Percentiles rank a stretch among this genome's conserved stretches.
Conservation (phyloP, 2,888 invertebrate species). For the Clostera curtula region DNA sequence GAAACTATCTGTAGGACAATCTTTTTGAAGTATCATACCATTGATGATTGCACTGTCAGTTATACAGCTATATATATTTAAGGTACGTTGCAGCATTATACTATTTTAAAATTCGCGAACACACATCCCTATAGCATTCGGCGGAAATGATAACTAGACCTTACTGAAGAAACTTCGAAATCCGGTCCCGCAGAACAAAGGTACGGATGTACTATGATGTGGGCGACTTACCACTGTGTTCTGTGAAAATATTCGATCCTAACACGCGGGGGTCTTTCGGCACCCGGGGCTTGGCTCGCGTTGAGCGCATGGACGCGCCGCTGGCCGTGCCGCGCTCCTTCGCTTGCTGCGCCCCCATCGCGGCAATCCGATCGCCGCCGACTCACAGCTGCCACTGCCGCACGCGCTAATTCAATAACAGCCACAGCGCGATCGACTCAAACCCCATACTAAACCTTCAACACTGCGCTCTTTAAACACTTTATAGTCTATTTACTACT, state of each 20-base stretch:
- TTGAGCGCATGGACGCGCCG: slow-evolving; percentile 83
- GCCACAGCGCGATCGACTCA: slow-evolving; percentile 35
- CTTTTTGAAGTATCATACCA: too few species aligned
- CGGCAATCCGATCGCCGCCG: slow-evolving; percentile 77
- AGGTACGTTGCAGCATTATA: too few species aligned
- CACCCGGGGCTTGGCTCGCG: slow-evolving; percentile 83
- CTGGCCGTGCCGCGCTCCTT: slow-evolving; percentile 88
- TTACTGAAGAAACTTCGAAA: too few species aligned
- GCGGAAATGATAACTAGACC: too few species aligned
- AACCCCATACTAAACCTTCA: slow-evolving; percentile 32
- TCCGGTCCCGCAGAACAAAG: neutral
- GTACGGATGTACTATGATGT: neutral
- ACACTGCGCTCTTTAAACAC: slow-evolving; percentile 8
- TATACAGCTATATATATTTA: too few species aligned
- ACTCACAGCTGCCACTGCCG: slow-evolving; percentile 19
- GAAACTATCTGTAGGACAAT: too few species aligned
- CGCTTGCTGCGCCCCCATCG: slow-evolving; percentile 95
- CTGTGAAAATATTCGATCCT: slow-evolving; percentile 94
- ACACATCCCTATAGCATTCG: too few species aligned
- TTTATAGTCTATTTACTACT: slow-evolving; percentile 6
- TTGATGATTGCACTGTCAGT: too few species aligned
- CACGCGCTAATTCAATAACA: slow-evolving; percentile 50
- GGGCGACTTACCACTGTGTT: slow-evolving; percentile 89
- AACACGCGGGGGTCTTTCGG: slow-evolving; percentile 89
- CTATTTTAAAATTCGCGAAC: too few species aligned